Evolutionary conservation across 2,797 vertebrate genomes (phyloP).

Genomic region (Propithecus deckenii): DNA sequence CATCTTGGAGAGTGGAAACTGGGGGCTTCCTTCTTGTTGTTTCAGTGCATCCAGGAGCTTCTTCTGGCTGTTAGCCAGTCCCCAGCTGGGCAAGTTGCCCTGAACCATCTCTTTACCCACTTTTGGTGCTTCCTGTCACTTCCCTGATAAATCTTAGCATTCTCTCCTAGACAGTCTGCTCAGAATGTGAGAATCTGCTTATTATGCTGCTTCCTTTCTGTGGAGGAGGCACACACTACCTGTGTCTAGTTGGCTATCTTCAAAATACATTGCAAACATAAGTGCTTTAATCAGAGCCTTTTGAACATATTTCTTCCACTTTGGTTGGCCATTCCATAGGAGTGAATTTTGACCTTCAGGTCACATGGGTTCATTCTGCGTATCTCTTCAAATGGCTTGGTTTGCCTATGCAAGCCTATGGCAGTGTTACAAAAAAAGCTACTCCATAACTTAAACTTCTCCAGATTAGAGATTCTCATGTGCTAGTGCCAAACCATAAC

Average conservation of each 20-base stretch:
- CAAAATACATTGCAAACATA: neutral
- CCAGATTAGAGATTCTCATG: neutral
- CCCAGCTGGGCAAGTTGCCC: neutral
- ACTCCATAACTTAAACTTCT: neutral
- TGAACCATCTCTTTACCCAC: neutral
- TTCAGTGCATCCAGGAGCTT: neutral
- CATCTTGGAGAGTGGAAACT: neutral
- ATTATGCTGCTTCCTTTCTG: neutral
- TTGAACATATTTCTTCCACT: neutral
- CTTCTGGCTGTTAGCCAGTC: neutral
- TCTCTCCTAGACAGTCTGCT: neutral
- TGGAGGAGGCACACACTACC: neutral
- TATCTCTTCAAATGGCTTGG: neutral
- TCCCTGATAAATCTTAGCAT: neutral
- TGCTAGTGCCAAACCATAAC: neutral
- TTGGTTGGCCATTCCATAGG: neutral
- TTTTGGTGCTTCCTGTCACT: neutral
- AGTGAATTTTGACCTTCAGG: neutral
- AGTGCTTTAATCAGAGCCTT: neutral
- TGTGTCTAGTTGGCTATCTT: neutral
- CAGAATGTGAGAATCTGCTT: neutral
- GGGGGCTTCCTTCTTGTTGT: neutral
- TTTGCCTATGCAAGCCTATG: neutral
- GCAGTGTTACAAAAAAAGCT: neutral
- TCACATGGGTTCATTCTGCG: neutral